Evolutionary conservation across 2,113 vertebrate species (phyloP).

Genomic region (Crotalus helleri): DNA sequence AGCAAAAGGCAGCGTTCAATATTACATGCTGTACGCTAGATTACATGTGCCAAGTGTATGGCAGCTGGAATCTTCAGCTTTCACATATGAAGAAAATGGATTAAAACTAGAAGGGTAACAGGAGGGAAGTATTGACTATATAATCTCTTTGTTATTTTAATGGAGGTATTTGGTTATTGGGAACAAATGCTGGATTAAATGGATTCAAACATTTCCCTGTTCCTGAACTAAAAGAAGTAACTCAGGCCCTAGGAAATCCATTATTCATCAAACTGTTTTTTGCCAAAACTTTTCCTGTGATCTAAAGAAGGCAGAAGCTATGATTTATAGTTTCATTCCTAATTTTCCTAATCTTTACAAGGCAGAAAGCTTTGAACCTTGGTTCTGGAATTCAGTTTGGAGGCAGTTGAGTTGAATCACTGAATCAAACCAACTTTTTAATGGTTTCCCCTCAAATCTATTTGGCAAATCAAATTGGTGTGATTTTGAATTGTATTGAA

Average conservation of each 20-base stretch:
- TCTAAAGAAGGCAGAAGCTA: neutral
- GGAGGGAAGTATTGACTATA: too few relatives aligned
- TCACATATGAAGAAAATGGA: neutral
- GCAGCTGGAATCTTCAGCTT: neutral
- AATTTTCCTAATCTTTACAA: neutral
- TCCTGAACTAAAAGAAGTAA: neutral
- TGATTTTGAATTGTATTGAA: neutral
- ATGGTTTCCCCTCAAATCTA: neutral
- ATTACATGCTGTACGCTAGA: too few relatives aligned
- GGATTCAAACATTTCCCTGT: neutral
- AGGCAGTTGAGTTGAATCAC: neutral
- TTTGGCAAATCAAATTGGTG: neutral
- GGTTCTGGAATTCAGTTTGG: neutral
- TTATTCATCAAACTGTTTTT: neutral
- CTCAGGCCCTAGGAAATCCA: neutral
- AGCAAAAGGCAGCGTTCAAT: neutral
- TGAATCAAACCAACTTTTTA: neutral
- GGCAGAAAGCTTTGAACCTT: neutral
- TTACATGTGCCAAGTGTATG: neutral
- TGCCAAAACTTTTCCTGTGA: neutral
- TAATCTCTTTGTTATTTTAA: too few relatives aligned
- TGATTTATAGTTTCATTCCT: neutral
- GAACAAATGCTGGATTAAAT: neutral
- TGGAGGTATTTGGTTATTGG: too few relatives aligned
- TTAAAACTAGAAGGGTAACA: too few relatives aligned